These are phyloP conservation scores for Danaus plexippus DNA, from an alignment of 1,140 invertebrate genomes.

Conservation along the genomic window DNA sequence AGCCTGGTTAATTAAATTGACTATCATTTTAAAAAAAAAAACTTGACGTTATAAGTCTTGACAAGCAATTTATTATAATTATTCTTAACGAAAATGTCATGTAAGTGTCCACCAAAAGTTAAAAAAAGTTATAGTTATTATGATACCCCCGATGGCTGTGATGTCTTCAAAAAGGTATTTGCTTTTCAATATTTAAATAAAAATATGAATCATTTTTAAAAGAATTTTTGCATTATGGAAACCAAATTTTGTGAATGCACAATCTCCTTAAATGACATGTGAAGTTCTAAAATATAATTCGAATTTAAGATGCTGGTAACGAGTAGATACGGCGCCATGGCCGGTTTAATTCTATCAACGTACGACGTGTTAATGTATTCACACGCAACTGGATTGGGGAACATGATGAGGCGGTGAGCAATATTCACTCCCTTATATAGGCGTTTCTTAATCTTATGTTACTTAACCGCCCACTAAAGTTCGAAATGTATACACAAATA, in stretches of 20 bases:
- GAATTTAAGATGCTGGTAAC: slow-evolving; percentile 30
- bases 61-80: too few relatives aligned
- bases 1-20: too few relatives aligned
- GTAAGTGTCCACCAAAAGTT: background rate
- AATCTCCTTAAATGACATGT: background rate
- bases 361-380: slow-evolving; percentile 50
- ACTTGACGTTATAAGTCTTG: too few relatives aligned
- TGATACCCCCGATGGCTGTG: slow-evolving; percentile 55
- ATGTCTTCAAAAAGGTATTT: slow-evolving; percentile 45
- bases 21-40: too few relatives aligned
- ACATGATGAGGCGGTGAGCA: slow-evolving; percentile 35
- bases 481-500: background rate
- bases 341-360: slow-evolving; percentile 35
- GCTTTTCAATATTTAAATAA: background rate
- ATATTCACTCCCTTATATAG: background rate
- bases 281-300: too few relatives aligned
- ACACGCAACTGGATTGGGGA: slow-evolving; percentile 30
- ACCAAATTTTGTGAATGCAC: background rate
- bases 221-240: background rate
- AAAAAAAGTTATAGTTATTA: slow-evolving; percentile 48
- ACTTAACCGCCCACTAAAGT: background rate
- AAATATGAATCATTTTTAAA: background rate
- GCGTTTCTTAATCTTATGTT: too few relatives aligned
- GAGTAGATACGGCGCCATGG: slow-evolving; percentile 36
- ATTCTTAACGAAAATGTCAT: too few relatives aligned